These are phyloP conservation scores for Sarcoramphus papa DNA, from an alignment of 2,797 vertebrate genomes.

Conservation along the genomic window DNA sequence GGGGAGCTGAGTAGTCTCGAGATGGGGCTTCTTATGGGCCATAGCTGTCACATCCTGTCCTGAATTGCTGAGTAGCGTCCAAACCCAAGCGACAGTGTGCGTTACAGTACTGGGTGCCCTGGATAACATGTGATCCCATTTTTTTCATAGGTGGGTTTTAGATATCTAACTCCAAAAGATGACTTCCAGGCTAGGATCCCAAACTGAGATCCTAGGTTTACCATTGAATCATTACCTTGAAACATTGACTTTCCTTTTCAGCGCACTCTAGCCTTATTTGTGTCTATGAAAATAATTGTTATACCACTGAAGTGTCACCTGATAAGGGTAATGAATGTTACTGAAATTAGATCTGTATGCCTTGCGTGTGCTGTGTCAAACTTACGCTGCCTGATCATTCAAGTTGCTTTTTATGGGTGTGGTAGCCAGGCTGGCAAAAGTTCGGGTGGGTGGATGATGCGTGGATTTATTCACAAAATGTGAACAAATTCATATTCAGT, in stretches of 20 bases:
- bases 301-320: not conserved
- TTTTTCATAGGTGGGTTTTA: not conserved
- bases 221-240: not conserved
- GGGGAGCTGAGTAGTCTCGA: not conserved
- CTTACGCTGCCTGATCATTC: not conserved
- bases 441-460: not conserved
- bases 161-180: not conserved
- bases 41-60: no score
- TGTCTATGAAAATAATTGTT: not conserved
- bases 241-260: not conserved
- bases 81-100: fast-evolving
- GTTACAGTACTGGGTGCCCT: not conserved
- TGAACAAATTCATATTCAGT: not conserved
- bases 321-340: not conserved
- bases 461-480: not conserved
- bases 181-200: not conserved
- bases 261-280: not conserved
- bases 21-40: not conserved
- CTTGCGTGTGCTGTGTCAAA: not conserved
- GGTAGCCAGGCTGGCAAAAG: not conserved
- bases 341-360: not conserved
- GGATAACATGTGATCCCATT: not conserved
- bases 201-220: not conserved
- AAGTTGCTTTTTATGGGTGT: not conserved
- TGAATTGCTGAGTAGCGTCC: not conserved